Percentiles rank a stretch among this genome's conserved stretches.
Evolutionary conservation across 2,113 vertebrate species (phyloP).

Genomic region (Pseudois nayaur): DNA sequence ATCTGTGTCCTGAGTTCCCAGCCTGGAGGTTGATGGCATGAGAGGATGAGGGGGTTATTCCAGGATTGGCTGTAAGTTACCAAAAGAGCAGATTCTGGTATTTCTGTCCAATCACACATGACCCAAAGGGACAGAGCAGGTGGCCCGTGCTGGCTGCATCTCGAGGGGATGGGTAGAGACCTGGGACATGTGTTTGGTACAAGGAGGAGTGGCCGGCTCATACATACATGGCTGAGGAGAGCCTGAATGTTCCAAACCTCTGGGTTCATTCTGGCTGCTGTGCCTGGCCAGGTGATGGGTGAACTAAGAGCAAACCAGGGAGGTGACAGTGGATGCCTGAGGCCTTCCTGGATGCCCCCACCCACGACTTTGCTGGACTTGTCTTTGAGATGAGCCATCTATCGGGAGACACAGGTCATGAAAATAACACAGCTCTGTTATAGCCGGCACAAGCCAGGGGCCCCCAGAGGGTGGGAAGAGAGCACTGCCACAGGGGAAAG

Average conservation of each 20-base stretch:
- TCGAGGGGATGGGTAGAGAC: not conserved
- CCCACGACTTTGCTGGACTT: not conserved
- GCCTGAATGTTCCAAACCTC: not conserved
- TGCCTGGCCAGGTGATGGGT: not conserved
- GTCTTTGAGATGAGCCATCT: not conserved
- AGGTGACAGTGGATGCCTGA: not conserved
- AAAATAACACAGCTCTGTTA: not conserved
- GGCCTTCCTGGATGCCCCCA: not conserved
- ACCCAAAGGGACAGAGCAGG: not conserved
- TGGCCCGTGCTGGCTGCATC: not conserved
- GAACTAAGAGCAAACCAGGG: not conserved
- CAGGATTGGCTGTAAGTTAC: not conserved
- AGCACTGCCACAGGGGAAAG: not conserved
- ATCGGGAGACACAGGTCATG: not conserved
- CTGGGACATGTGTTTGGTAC: accelerated
- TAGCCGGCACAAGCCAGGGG: accelerated
- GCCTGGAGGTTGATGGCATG: not conserved
- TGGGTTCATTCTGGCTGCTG: not conserved
- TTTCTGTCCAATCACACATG: not conserved
- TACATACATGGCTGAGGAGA: not conserved
- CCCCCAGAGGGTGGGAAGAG: not conserved
- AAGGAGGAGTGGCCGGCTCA: not conserved
- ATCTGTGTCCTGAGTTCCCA: not conserved
- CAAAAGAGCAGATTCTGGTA: not conserved
- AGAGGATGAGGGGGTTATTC: not conserved